Percentiles rank a stretch among this genome's conserved stretches.
These are phyloP conservation scores for Alfaro cultratus DNA, from an alignment of 2,797 vertebrate species.

Conservation along the genomic window DNA sequence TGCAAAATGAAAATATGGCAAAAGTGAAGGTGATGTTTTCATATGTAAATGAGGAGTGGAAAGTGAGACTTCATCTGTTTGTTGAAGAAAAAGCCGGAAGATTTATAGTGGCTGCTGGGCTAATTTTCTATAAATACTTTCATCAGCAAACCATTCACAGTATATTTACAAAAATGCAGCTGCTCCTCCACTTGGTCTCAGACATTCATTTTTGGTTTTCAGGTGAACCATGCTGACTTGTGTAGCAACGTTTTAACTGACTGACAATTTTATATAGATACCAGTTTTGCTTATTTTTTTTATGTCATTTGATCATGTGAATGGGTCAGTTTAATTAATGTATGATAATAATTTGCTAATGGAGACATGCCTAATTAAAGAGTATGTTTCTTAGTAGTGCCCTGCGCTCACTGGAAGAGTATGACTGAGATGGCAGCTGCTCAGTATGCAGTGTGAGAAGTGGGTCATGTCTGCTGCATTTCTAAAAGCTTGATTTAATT, in stretches of 20 bases:
- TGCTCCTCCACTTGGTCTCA: conserved; percentile 12
- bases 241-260: conserved; percentile 19
- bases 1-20: conserved; percentile 22
- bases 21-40: conserved; percentile 65
- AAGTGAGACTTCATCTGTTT: conserved; percentile 55
- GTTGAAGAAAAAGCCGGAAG: conserved; percentile 55
- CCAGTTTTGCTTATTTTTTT: conserved; percentile 1
- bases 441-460: not conserved
- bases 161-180: conserved; percentile 44
- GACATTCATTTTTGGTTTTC: conserved; percentile 20
- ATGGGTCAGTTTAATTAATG: conserved; percentile 7
- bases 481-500: not conserved
- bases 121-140: conserved; percentile 70
- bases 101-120: conserved; percentile 50
- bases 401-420: not conserved
- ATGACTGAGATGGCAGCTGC: not conserved
- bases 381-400: not conserved
- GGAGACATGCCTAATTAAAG: conserved; percentile 6
- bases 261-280: not conserved
- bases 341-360: conserved; percentile 13
- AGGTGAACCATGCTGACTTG: conserved; percentile 35
- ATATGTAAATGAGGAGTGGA: conserved; percentile 65
- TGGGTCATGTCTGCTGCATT: not conserved
- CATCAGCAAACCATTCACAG: conserved; percentile 63
- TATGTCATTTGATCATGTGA: not conserved